Percentiles rank a stretch among this genome's conserved stretches.
These are phyloP conservation scores for Corvus cornix DNA, from an alignment of 2,113 vertebrate genomes.

Conservation along the genomic window DNA sequence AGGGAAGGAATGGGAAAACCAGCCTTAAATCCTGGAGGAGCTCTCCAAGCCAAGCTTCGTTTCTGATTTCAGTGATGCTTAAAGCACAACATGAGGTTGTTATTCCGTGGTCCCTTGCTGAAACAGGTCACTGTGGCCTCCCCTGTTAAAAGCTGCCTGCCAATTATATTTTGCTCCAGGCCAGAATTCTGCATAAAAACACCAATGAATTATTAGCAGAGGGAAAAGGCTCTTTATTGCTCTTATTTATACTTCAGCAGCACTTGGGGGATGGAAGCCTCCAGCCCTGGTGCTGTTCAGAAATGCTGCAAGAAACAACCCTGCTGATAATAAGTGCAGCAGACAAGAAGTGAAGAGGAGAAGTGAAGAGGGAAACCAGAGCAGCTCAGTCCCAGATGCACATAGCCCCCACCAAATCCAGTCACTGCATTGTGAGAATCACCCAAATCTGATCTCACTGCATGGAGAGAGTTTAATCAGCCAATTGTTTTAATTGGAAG, in stretches of 20 bases:
- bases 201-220: neutral
- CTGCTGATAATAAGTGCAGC: neutral
- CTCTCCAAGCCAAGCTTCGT: neutral
- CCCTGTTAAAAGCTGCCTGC: neutral
- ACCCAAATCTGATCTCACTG: neutral
- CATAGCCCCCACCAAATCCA: neutral
- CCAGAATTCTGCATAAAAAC: constrained; percentile 16
- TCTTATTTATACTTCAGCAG: neutral
- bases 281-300: neutral
- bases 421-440: neutral
- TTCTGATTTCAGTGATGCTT: neutral
- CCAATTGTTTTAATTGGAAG: neutral
- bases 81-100: neutral
- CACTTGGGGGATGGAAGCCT: neutral
- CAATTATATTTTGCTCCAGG: neutral
- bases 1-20: neutral
- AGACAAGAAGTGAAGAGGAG: neutral
- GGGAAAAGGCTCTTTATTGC: neutral
- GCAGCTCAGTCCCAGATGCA: neutral
- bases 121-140: constrained; percentile 11
- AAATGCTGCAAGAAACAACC: neutral
- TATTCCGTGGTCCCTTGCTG: neutral
- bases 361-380: neutral
- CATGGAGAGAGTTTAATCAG: neutral
- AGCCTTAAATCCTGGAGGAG: neutral